A percentile compares a stretch with the other conserved stretches of the same genome.
These are phyloP conservation scores for Theodoxus fluviatilis DNA, from an alignment of 2,888 invertebrate genomes.

Conservation along the genomic window DNA sequence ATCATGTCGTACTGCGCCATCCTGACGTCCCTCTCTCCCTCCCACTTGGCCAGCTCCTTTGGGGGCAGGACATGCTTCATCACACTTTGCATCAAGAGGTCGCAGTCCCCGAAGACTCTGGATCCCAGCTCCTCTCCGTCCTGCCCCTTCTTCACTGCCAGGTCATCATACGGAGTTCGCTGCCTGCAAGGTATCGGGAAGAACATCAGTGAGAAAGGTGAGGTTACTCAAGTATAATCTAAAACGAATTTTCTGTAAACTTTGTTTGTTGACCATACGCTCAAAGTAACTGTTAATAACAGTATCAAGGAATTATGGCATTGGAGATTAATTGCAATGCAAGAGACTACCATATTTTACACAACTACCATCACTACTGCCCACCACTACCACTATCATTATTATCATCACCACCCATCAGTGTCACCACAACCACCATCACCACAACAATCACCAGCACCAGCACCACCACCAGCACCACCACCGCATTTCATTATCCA, in stretches of 20 bases:
- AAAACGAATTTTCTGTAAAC: no score
- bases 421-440: no score
- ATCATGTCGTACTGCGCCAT: constrained; percentile 31
- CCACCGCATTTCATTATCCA: no score
- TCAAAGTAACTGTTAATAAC: neutral
- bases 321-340: no score
- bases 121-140: constrained; percentile 36
- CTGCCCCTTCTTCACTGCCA: constrained; percentile 27
- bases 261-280: no score
- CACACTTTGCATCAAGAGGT: constrained; percentile 43
- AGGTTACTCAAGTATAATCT: no score
- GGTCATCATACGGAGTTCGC: constrained; percentile 35
- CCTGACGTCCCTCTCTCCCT: constrained; percentile 33
- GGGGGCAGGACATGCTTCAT: constrained; percentile 38
- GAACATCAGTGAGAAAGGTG: neutral
- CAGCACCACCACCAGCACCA: no score
- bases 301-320: neutral
- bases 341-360: no score
- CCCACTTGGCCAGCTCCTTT: constrained; percentile 41
- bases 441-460: no score
- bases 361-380: no score
- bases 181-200: constrained; percentile 35
- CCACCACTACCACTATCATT: no score
- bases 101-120: constrained; percentile 50
- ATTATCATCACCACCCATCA: no score